Conservation (phyloP, 2,113 vertebrate genomes). For the Sphaerodactylus townsendi region DNA sequence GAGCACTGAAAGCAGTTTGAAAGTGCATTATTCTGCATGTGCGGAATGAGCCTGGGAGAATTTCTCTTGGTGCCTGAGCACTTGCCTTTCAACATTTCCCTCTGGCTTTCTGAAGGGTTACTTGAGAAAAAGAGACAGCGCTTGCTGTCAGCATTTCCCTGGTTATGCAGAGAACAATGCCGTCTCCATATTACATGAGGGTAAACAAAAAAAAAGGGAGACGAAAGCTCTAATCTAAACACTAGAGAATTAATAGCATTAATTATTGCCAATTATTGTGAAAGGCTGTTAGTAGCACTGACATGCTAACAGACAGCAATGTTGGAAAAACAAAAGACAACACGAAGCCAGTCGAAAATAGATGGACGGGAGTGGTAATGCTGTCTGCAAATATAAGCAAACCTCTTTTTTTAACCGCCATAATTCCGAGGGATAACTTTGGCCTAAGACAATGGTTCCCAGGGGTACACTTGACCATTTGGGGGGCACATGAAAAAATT, state of each 20-base stretch:
- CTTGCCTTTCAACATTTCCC: not conserved
- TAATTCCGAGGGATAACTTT: not conserved
- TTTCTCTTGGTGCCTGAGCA: not conserved
- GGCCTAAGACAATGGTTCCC: not conserved
- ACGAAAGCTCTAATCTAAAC: not conserved
- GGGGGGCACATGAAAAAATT: too few relatives aligned
- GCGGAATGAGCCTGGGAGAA: too few relatives aligned
- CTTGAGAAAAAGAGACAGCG: not conserved
- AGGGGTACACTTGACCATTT: too few relatives aligned
- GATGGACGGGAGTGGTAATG: not conserved
- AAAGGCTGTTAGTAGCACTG: not conserved
- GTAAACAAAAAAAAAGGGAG: not conserved
- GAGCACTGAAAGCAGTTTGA: too few relatives aligned
- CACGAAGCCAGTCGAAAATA: not conserved
- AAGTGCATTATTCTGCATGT: too few relatives aligned
- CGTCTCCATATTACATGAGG: not conserved
- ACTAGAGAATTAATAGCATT: not conserved
- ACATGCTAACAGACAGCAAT: not conserved
- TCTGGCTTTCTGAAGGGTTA: not conserved
- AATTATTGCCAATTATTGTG: slow-evolving; percentile 12
- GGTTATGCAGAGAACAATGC: not conserved
- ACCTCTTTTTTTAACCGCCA: not conserved
- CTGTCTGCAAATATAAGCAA: not conserved
- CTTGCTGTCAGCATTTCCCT: not conserved
- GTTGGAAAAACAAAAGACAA: not conserved